Conservation (phyloP, 2,888 invertebrate genomes). For the Apodemia hepburni region DNA sequence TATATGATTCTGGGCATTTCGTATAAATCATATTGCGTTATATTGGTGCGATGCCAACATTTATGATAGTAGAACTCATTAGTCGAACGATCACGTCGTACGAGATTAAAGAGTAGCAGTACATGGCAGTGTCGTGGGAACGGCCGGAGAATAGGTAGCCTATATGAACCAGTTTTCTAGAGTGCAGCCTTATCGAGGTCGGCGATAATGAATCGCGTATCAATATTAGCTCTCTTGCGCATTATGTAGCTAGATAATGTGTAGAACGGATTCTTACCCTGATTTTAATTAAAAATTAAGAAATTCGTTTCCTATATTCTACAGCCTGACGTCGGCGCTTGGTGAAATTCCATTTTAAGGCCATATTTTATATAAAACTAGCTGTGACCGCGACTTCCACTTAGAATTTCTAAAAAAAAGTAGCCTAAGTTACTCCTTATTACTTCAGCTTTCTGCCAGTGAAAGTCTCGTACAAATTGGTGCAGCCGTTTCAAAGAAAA, state of each 20-base stretch:
- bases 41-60: constrained; percentile 31
- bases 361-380: no score
- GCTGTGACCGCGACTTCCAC: no score
- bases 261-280: neutral
- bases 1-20: constrained; percentile 11
- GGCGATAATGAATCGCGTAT: constrained; percentile 61
- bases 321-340: no score
- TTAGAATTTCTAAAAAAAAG: no score
- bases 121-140: constrained; percentile 67
- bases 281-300: neutral
- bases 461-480: no score
- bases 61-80: constrained; percentile 59
- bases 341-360: no score
- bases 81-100: constrained; percentile 61
- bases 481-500: no score
- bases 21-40: constrained; percentile 12
- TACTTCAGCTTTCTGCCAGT: no score
- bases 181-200: constrained; percentile 67
- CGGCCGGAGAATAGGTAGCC: constrained; percentile 57
- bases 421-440: no score
- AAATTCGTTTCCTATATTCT: neutral
- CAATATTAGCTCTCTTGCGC: constrained; percentile 61
- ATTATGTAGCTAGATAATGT: constrained; percentile 29
- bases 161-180: constrained; percentile 70
- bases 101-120: constrained; percentile 49